phyloP scores from a whole-genome alignment of 1,140 invertebrate species.

The Drosophila punjabiensis region DNA sequence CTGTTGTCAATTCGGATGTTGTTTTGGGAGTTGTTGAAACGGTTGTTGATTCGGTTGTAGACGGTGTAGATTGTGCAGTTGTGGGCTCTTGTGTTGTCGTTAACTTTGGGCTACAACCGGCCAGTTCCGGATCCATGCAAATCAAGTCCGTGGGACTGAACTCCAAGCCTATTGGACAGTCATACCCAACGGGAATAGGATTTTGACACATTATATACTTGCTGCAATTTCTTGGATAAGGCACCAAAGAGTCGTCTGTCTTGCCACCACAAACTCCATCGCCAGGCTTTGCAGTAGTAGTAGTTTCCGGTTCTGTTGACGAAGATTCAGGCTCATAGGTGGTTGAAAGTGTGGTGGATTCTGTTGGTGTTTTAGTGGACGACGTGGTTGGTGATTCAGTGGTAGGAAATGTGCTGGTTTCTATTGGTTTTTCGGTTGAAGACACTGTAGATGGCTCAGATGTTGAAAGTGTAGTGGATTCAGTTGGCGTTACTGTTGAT shows the following conservation, averaged over 20 bases:
- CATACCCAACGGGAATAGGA: constrained; percentile 68
- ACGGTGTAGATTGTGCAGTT: constrained; percentile 1
- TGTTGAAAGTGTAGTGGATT: not conserved
- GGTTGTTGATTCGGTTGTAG: not conserved
- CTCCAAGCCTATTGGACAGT: constrained; percentile 60
- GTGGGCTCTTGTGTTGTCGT: constrained; percentile 21
- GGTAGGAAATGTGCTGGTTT: not conserved
- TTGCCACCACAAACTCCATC: constrained; percentile 59
- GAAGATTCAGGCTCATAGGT: constrained; percentile 15
- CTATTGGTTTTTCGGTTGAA: not conserved
- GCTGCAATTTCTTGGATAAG: constrained; percentile 71
- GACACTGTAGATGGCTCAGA: constrained; percentile 7
- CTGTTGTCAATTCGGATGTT: constrained; percentile 6
- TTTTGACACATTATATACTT: constrained; percentile 66
- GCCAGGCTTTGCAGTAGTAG: constrained; percentile 37
- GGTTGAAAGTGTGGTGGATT: constrained; percentile 4
- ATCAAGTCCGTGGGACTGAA: constrained; percentile 60
- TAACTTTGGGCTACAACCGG: constrained; percentile 44
- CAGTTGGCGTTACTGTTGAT: not conserved
- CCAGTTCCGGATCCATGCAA: constrained; percentile 65
- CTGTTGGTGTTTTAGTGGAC: not conserved
- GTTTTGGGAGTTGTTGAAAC: not conserved
- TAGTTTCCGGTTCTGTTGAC: constrained; percentile 3
- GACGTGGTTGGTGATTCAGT: constrained; percentile 3
- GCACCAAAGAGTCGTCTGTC: constrained; percentile 38